Base-by-base conservation (phyloP, 2,888 invertebrate genomes). In the Cremastinae sp. region DNA sequence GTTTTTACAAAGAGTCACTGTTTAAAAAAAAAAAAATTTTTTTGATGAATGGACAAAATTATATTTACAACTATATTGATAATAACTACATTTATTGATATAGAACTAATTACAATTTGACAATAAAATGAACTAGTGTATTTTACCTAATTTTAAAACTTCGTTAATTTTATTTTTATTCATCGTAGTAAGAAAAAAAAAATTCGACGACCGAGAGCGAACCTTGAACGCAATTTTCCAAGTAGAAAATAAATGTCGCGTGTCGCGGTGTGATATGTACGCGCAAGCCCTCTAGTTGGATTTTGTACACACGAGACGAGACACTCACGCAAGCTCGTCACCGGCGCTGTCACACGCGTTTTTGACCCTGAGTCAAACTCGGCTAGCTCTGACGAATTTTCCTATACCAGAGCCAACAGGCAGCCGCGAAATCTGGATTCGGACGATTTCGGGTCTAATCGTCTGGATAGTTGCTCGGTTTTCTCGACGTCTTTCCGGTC, bases 361-460 rank as follows among this genome's bases (percentile, higher is more conserved):
- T 16, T 58, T 62, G 75, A 73, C 72, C 75, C 64, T 51, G 53
- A 51, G 14, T 65, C 69, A 34, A 22, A 68, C 36, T 34, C 38
- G 51, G 28, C 41, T 49, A 4, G 34, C 38, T 59, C 61, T 66
- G 75, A 76, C 65, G 69, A 76, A 76, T 73, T 64, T 34, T 47
- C 54, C 14, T 22, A 51, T 3, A 18, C 54, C 8, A 18, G 69
- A 69, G 73, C 76, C 76, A 73, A 76, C 64, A 73, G 47, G 49
- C 20, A 69, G 49, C 41, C 54, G 16, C 28, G 43, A 43, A 20
- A 34, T 38, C 53, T 64, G 77, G 76, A 79, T 69, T 77, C 79
- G 61, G 68, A 54, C 74, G 76, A 83, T 84, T 80, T 78, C 78
- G 80, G 66, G 61, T 84, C 75, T 84, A 83, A 84, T 83, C 81